These are phyloP conservation scores for Calliopsis andreniformis DNA, from an alignment of 1,140 invertebrate species.

Conservation along the genomic window DNA sequence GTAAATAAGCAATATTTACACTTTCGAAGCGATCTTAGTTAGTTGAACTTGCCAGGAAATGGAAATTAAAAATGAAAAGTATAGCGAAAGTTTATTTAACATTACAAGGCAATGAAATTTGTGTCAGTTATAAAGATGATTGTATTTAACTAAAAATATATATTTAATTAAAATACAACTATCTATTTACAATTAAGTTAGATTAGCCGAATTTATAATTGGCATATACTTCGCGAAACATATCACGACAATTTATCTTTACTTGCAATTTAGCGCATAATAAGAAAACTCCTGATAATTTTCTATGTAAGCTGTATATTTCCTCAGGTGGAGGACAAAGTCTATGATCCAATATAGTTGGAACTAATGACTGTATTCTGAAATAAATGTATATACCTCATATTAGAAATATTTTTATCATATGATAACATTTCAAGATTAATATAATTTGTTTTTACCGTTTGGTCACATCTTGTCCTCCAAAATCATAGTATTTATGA, in stretches of 20 bases:
- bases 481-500: constrained; percentile 93
- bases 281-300: constrained; percentile 98
- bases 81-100: too few species aligned
- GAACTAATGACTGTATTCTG: constrained; percentile 92
- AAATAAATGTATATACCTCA: constrained; percentile 44
- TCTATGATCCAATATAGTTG: constrained; percentile 96
- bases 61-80: not conserved
- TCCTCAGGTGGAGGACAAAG: constrained; percentile 99
- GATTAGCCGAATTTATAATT: constrained; percentile 82
- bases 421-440: not conserved
- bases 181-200: constrained; percentile 16
- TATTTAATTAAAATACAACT: constrained; percentile 4
- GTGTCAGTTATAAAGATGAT: too few species aligned
- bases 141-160: constrained; percentile 13
- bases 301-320: constrained; percentile 98
- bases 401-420: constrained; percentile 3
- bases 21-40: not conserved
- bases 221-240: constrained; percentile 92
- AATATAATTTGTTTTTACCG: constrained; percentile 60
- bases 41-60: too few species aligned
- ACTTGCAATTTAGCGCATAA: constrained; percentile 95
- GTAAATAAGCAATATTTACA: not conserved
- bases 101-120: not conserved
- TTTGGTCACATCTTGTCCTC: constrained; percentile 85
- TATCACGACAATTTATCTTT: constrained; percentile 90